Conservation (phyloP, 2,113 vertebrate genomes). For the Bubalus kerabau region DNA sequence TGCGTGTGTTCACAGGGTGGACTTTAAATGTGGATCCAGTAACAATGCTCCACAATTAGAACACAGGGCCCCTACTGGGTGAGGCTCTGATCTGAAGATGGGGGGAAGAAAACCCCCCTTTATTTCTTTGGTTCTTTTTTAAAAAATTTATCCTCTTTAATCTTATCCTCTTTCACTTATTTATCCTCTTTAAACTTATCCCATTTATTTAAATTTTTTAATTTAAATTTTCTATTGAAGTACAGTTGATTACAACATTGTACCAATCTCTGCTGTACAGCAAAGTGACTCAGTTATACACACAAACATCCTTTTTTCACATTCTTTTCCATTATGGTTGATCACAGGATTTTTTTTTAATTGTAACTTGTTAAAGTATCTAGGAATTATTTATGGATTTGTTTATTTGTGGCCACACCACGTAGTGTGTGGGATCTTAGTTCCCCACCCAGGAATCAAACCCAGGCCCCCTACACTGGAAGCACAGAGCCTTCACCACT, state of each 20-base stretch:
- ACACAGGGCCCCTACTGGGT: not conserved
- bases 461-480: not conserved
- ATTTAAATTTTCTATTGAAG: not conserved
- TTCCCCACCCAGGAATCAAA: not conserved
- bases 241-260: not conserved
- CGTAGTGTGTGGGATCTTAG: not conserved
- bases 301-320: not conserved
- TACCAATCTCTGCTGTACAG: not conserved
- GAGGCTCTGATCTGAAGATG: not conserved
- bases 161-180: not conserved
- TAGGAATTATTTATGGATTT: not conserved
- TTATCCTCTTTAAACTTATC: not conserved
- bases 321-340: not conserved
- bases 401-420: not conserved
- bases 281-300: not conserved
- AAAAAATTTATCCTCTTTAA: not conserved
- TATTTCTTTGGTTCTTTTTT: not conserved
- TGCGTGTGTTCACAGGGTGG: not conserved
- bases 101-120: rapidly evolving
- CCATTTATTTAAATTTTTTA: not conserved
- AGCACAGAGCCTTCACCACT: not conserved
- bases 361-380: not conserved
- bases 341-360: not conserved
- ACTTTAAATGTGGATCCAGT: not conserved
- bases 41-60: not conserved